Evolutionary conservation across 1,140 invertebrate genomes (phyloP).

Genomic region (Trissolcus basalis): DNA sequence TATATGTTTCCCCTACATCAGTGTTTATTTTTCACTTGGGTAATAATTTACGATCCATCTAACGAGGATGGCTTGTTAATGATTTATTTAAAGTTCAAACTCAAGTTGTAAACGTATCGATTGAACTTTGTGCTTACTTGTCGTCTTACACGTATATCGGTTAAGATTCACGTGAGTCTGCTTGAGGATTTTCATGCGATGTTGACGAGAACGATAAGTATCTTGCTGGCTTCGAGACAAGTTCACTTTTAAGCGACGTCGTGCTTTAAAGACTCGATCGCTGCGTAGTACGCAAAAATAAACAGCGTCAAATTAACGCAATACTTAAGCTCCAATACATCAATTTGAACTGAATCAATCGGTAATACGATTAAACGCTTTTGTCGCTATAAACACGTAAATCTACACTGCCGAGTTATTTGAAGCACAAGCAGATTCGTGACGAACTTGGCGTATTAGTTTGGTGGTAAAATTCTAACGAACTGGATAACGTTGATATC

Average conservation of each 20-base stretch:
- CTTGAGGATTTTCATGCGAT: slow-evolving; percentile 53
- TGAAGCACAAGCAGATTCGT: slow-evolving; percentile 16
- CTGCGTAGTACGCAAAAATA: slow-evolving; percentile 38
- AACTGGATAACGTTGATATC: slow-evolving; percentile 22
- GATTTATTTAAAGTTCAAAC: slow-evolving; percentile 52
- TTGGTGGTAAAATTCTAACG: slow-evolving; percentile 29
- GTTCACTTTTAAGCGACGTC: slow-evolving; percentile 39
- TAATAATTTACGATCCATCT: slow-evolving; percentile 28
- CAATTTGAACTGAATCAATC: slow-evolving; percentile 49
- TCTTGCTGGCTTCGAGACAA: slow-evolving; percentile 56
- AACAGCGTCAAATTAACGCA: slow-evolving; percentile 50
- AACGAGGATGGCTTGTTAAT: slow-evolving; percentile 50
- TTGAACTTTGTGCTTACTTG: slow-evolving; percentile 56
- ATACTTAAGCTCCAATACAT: slow-evolving; percentile 46
- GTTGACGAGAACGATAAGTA: slow-evolving; percentile 54
- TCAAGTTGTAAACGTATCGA: slow-evolving; percentile 56
- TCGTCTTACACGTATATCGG: slow-evolving; percentile 52
- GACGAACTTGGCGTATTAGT: slow-evolving; percentile 9
- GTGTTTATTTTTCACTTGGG: background rate
- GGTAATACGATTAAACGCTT: slow-evolving; percentile 43
- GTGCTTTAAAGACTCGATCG: slow-evolving; percentile 52
- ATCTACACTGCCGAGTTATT: slow-evolving; percentile 37
- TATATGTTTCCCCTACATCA: too few species aligned
- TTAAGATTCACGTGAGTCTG: slow-evolving; percentile 49
- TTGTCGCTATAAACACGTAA: slow-evolving; percentile 33